These are phyloP conservation scores for Dallia pectoralis DNA, from an alignment of 2,797 vertebrate genomes.

Conservation along the genomic window DNA sequence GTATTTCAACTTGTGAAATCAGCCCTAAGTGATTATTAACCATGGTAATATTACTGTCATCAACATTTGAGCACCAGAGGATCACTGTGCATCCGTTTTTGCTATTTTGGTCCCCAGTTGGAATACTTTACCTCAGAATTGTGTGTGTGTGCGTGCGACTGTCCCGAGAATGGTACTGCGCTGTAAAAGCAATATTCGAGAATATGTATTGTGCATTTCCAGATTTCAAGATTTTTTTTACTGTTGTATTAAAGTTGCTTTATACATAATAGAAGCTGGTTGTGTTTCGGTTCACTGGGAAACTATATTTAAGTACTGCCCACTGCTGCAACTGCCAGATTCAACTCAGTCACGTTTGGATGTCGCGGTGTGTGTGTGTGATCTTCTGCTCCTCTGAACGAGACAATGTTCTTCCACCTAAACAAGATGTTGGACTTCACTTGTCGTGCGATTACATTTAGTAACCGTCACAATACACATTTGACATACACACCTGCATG, in stretches of 20 bases:
- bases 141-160: constrained; percentile 21
- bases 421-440: not conserved
- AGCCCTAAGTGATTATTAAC: not conserved
- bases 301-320: not conserved
- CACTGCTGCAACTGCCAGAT: not conserved
- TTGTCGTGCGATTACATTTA: not conserved
- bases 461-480: not conserved
- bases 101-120: constrained; percentile 25
- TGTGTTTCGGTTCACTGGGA: constrained; percentile 1
- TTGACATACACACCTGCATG: not conserved
- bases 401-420: not conserved
- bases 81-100: constrained; percentile 2
- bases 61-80: constrained; percentile 1
- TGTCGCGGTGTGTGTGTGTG: not conserved
- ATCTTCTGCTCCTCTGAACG: constrained; percentile 32
- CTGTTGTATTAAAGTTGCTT: constrained; percentile 48
- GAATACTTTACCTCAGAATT: constrained; percentile 51
- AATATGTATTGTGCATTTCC: constrained; percentile 54
- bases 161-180: constrained; percentile 42
- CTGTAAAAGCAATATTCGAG: constrained; percentile 39
- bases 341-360: not conserved
- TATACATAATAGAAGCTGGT: not conserved
- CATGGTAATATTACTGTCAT: not conserved
- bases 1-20: not conserved
- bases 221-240: constrained; percentile 41